A percentile compares a stretch with the other conserved stretches of the same genome.
Conservation (phyloP, 2,888 invertebrate species). For the Trichopria drosophilae region DNA sequence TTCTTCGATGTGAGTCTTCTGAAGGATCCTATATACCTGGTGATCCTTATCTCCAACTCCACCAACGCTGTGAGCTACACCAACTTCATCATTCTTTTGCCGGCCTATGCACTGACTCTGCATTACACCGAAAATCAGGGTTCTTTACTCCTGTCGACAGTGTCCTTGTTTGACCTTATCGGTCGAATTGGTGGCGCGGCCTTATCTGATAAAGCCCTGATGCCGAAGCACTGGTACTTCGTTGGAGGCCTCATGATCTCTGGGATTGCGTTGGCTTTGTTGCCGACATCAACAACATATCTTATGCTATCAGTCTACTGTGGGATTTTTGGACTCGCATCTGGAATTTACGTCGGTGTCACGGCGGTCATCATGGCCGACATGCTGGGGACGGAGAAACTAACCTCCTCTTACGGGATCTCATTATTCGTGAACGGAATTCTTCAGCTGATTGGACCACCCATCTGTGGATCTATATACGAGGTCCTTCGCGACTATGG, state of each 20-base stretch:
- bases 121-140: conserved; percentile 73
- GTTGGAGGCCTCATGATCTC: conserved; percentile 78
- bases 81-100: conserved; percentile 81
- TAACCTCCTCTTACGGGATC: conserved; percentile 84
- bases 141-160: conserved; percentile 76
- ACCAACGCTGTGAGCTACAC: conserved; percentile 86
- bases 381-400: conserved; percentile 79
- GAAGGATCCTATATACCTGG: conserved; percentile 78
- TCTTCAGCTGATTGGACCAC: conserved; percentile 79
- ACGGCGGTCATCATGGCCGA: conserved; percentile 88
- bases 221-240: conserved; percentile 82
- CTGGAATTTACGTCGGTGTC: conserved; percentile 83
- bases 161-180: conserved; percentile 78
- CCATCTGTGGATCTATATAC: conserved; percentile 76
- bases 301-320: conserved; percentile 70
- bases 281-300: conserved; percentile 72
- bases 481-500: conserved; percentile 69
- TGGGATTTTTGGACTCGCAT: conserved; percentile 77
- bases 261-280: conserved; percentile 71
- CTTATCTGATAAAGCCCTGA: conserved; percentile 73
- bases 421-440: conserved; percentile 84
- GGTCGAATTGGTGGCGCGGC: conserved; percentile 82
- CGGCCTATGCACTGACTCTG: conserved; percentile 71
- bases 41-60: conserved; percentile 81
- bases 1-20: conserved; percentile 76